These are phyloP conservation scores for Pseudomyrmex pallidus DNA, from an alignment of 1,140 invertebrate species.

Conservation along the genomic window DNA sequence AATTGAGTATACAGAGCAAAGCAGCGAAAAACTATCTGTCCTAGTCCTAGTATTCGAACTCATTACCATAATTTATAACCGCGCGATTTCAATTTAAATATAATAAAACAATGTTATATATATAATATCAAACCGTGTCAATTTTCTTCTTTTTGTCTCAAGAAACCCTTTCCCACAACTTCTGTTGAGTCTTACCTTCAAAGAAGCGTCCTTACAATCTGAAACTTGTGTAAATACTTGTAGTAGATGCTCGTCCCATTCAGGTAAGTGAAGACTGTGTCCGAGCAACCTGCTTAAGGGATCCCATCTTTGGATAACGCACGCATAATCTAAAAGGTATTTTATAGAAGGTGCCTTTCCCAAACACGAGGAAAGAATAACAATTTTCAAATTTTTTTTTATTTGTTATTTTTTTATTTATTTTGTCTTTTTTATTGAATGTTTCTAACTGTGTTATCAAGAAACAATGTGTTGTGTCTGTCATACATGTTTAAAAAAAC, in stretches of 20 bases:
- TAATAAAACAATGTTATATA: conserved; percentile 76
- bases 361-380: no score
- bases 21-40: conserved; percentile 76
- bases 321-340: no score
- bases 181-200: not conserved
- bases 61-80: conserved; percentile 77
- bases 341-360: no score
- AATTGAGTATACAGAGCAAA: conserved; percentile 73
- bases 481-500: conserved; percentile 76
- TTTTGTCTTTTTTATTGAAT: conserved; percentile 76
- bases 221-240: not conserved
- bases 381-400: no score
- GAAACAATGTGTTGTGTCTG: conserved; percentile 74
- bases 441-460: conserved; percentile 75
- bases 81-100: conserved; percentile 75
- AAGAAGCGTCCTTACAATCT: not conserved
- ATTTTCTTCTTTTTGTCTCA: not conserved
- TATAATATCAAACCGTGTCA: conserved; percentile 55
- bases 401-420: conserved; percentile 58
- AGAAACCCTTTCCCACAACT: not conserved
- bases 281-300: no score
- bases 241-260: no score
- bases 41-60: conserved; percentile 78
- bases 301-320: no score
- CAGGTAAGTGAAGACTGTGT: no score